Conservation (phyloP, 1,140 invertebrate genomes). For the Sarcophaga bullata region DNA sequence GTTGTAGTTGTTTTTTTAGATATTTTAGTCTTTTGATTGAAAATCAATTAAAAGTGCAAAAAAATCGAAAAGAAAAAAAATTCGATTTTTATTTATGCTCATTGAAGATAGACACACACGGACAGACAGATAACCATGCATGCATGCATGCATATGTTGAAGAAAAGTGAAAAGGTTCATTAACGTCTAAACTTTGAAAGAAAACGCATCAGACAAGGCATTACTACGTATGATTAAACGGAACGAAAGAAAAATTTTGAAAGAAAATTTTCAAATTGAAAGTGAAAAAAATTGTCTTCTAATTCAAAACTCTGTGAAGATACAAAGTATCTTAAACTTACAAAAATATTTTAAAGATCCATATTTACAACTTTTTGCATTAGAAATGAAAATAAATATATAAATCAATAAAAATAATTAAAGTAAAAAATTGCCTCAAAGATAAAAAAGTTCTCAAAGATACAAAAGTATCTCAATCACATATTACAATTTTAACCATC, state of each 20-base stretch:
- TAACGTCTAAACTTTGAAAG: conserved; percentile 7
- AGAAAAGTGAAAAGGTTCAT: background rate
- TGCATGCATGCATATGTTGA: too few species aligned
- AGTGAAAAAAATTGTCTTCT: background rate
- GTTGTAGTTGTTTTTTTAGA: too few species aligned
- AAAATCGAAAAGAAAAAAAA: too few species aligned
- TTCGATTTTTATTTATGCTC: background rate
- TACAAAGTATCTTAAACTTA: too few species aligned
- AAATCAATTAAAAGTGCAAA: conserved; percentile 19
- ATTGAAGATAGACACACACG: background rate
- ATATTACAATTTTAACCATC: too few species aligned
- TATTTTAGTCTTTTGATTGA: conserved; percentile 7
- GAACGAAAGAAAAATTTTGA: background rate
- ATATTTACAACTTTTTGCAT: background rate
- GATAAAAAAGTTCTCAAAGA: too few species aligned
- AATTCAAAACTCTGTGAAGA: too few species aligned
- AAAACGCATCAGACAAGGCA: background rate
- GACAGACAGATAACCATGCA: too few species aligned
- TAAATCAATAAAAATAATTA: background rate
- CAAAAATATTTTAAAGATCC: too few species aligned
- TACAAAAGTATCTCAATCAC: too few species aligned
- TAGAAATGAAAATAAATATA: background rate
- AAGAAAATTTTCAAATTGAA: background rate
- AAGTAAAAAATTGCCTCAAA: too few species aligned
- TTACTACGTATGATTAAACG: background rate